Percentiles rank a stretch among this genome's conserved stretches.
Conservation (phyloP, 2,888 invertebrate species). For the Crossocerus cetratus region DNA sequence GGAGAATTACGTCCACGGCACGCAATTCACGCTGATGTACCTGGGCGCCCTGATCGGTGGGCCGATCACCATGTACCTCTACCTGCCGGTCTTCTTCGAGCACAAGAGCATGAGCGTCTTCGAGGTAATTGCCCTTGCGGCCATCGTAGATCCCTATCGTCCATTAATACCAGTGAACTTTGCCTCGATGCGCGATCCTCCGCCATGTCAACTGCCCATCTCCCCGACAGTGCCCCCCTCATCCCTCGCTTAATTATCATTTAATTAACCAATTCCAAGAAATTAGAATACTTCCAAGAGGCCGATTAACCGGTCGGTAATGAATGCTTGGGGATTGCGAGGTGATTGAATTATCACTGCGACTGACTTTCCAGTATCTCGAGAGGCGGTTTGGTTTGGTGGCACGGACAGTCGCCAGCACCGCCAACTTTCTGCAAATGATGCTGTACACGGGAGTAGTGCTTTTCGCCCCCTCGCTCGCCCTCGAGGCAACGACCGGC, state of each 20-base stretch:
- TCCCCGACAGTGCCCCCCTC: background rate
- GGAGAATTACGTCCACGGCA: conserved; percentile 91
- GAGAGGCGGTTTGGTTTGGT: conserved; percentile 80
- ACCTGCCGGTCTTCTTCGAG: conserved; percentile 91
- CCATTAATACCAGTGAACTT: conserved; percentile 2
- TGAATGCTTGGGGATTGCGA: too few species aligned
- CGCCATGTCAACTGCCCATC: background rate
- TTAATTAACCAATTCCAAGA: background rate
- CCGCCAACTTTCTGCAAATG: conserved; percentile 81
- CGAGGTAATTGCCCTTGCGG: conserved; percentile 79
- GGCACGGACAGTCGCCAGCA: conserved; percentile 79
- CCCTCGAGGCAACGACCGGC: conserved; percentile 80
- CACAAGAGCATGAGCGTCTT: conserved; percentile 92
- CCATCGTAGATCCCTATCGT: conserved; percentile 7
- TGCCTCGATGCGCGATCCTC: background rate
- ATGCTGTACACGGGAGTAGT: conserved; percentile 80
- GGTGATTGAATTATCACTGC: too few species aligned
- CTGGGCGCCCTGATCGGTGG: conserved; percentile 87
- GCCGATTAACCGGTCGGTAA: background rate
- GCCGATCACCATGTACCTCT: conserved; percentile 86
- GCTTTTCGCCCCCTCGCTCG: conserved; percentile 82
- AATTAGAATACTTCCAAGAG: too few species aligned
- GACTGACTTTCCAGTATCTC: conserved; percentile 78
- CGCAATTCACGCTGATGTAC: conserved; percentile 88
- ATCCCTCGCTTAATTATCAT: background rate